A percentile compares a stretch with the other conserved stretches of the same genome.
These are phyloP conservation scores for Trachelus iudaicus DNA, from an alignment of 2,888 invertebrate species.

Conservation along the genomic window DNA sequence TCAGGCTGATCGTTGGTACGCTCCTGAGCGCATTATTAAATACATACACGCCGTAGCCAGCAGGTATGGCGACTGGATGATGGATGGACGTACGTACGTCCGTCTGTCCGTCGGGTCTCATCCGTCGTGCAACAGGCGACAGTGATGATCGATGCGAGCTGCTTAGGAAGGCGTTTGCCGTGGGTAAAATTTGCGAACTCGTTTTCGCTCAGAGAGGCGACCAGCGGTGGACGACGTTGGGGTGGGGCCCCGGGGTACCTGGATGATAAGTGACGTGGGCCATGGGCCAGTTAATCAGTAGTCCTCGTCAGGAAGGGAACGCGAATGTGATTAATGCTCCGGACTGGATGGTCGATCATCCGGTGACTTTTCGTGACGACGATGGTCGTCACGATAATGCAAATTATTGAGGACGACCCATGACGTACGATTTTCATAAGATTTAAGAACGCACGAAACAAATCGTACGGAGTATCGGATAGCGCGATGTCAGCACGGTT, in stretches of 20 bases:
- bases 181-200: conserved; percentile 46
- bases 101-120: conserved; percentile 30
- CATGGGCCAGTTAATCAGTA: conserved; percentile 13
- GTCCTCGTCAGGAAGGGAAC: conserved; percentile 30
- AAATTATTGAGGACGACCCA: not conserved
- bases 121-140: conserved; percentile 54
- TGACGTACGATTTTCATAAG: not conserved
- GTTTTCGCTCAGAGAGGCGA: conserved; percentile 37
- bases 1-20: conserved; percentile 18
- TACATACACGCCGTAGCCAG: conserved; percentile 32
- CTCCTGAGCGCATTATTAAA: conserved; percentile 15
- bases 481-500: not conserved
- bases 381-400: not conserved
- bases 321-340: conserved; percentile 10
- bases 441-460: not conserved
- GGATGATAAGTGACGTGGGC: conserved; percentile 11
- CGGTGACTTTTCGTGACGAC: not conserved
- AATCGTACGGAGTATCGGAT: not conserved
- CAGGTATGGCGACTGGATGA: conserved; percentile 58
- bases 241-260: conserved; percentile 12
- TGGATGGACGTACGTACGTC: conserved; percentile 53
- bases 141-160: conserved; percentile 62
- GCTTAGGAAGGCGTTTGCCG: conserved; percentile 39
- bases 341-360: not conserved
- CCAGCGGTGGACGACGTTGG: conserved; percentile 26